Evolutionary conservation across 1,140 invertebrate species (phyloP).

Genomic region (Gyrodactylus bullatarudis): DNA sequence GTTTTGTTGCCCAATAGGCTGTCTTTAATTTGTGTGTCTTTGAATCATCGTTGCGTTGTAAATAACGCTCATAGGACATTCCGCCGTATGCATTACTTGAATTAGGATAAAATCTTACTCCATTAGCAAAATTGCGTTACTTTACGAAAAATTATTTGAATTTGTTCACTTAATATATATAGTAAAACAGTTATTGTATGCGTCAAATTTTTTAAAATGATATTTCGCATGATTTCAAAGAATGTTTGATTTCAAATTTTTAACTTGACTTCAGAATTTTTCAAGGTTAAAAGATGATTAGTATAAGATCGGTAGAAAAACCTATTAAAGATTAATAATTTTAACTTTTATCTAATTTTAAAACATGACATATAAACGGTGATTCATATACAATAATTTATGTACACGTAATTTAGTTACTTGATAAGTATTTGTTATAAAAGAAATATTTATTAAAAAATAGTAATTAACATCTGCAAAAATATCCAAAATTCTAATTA

Average conservation of each 20-base stretch:
- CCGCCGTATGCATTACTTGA: constrained; percentile 13
- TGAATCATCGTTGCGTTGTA: constrained; percentile 23
- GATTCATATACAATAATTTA: not conserved
- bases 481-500: not conserved
- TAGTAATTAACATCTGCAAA: not conserved
- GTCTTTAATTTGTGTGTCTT: constrained; percentile 49
- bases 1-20: constrained; percentile 90
- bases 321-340: too few species aligned
- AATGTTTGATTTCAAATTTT: not conserved
- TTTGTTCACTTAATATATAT: not conserved
- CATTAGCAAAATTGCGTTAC: not conserved
- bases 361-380: not conserved
- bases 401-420: not conserved
- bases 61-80: constrained; percentile 14
- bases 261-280: not conserved
- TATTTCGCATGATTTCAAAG: not conserved
- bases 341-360: too few species aligned
- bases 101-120: not conserved
- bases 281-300: not conserved
- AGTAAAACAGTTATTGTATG: not conserved
- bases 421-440: not conserved
- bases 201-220: not conserved
- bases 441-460: not conserved
- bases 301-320: too few species aligned
- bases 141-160: not conserved